phyloP scores from a whole-genome alignment of 2,888 invertebrate genomes.

The Imbricaverruca yamaguchii region DNA sequence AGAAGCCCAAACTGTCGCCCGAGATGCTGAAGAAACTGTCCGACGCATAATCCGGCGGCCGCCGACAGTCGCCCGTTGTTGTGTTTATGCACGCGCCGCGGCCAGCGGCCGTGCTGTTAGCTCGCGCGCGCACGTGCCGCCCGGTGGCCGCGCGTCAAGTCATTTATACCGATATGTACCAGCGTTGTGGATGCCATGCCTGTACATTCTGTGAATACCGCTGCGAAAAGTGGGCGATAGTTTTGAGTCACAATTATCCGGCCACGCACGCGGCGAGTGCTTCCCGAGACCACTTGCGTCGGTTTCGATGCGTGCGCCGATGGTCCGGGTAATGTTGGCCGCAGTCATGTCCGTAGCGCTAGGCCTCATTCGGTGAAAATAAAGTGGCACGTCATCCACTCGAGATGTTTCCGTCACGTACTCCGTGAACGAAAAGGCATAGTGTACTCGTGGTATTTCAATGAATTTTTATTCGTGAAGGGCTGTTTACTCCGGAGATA shows the following conservation, averaged over 20 bases:
- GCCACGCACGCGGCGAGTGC: conserved; percentile 8
- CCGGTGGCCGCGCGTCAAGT: neutral
- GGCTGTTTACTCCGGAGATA: too few species aligned
- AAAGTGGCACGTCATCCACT: neutral
- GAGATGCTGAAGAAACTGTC: conserved; percentile 12
- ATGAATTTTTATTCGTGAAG: too few species aligned
- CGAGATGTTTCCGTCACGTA: too few species aligned
- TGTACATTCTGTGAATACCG: conserved; percentile 10
- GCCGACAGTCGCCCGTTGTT: too few species aligned
- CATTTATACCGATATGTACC: neutral
- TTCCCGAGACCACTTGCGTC: neutral
- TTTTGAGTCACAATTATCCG: neutral
- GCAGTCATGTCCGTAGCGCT: conserved; percentile 6
- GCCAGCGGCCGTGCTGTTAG: too few species aligned
- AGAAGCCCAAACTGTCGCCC: conserved; percentile 7
- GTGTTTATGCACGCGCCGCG: too few species aligned
- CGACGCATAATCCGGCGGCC: neutral
- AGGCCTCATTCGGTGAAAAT: conserved; percentile 8
- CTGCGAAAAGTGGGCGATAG: neutral
- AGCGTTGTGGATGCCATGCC: neutral
- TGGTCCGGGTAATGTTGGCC: neutral
- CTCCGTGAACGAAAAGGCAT: too few species aligned
- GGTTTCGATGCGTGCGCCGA: neutral
- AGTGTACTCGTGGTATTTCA: too few species aligned
- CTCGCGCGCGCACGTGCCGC: too few species aligned